A percentile compares a stretch with the other conserved stretches of the same genome.
Conservation (phyloP, 2,888 invertebrate genomes). For the Podotricha telesiphe region DNA sequence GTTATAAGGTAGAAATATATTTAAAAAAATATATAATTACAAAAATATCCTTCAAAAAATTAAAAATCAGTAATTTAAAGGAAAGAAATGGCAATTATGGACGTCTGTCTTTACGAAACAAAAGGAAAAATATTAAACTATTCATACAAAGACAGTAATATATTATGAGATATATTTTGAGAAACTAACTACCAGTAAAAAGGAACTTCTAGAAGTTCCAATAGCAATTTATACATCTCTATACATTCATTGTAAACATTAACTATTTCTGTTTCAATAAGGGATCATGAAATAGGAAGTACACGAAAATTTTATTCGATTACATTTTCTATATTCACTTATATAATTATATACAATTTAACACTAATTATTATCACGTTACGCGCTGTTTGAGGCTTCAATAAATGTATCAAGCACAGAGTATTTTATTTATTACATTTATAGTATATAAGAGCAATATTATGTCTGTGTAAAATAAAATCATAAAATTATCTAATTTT, state of each 20-base stretch:
- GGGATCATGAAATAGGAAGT: constrained; percentile 50
- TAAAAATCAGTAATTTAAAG: not conserved
- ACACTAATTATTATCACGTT: constrained; percentile 83
- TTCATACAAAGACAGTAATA: constrained; percentile 14
- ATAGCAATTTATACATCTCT: constrained; percentile 41
- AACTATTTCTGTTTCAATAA: constrained; percentile 50
- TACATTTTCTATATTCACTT: constrained; percentile 59
- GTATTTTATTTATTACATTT: constrained; percentile 21
- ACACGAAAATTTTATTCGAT: constrained; percentile 52
- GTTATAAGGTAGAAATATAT: not conserved
- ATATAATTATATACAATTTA: constrained; percentile 73
- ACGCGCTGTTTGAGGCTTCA: constrained; percentile 62
- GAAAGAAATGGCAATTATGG: not conserved
- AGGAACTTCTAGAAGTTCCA: constrained; percentile 9
- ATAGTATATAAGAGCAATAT: not conserved
- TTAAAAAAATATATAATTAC: not conserved
- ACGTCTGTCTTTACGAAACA: not conserved
- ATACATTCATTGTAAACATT: constrained; percentile 29
- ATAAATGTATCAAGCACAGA: constrained; percentile 43
- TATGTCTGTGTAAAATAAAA: not conserved
- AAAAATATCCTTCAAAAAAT: not conserved
- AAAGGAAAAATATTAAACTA: not conserved
- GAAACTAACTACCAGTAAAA: not conserved
- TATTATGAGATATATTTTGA: constrained; percentile 9
- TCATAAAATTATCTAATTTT: not conserved